Evolutionary conservation across 2,797 vertebrate genomes (phyloP).

Genomic region (Sebastiscus tertius): DNA sequence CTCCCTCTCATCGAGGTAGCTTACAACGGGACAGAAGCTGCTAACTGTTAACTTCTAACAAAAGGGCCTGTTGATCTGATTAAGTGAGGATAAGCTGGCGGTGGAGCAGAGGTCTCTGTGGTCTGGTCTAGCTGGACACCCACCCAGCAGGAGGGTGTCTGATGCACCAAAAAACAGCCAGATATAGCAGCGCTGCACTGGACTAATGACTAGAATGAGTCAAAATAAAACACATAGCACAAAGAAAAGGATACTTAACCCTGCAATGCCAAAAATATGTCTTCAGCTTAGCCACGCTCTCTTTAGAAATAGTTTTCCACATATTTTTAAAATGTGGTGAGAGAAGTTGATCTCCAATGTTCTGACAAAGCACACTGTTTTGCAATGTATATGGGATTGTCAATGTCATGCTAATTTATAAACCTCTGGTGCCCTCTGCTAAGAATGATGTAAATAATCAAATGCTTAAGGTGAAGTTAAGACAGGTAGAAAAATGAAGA

Average conservation of each 20-base stretch:
- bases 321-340: slow-evolving; percentile 58
- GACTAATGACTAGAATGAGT: not conserved
- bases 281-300: slow-evolving; percentile 36
- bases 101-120: slow-evolving; percentile 36
- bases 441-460: not conserved
- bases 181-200: not conserved
- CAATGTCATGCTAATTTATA: slow-evolving; percentile 39
- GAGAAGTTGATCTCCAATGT: slow-evolving; percentile 29
- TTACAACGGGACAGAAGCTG: slow-evolving; percentile 21
- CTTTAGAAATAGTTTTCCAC: slow-evolving; percentile 49
- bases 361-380: slow-evolving; percentile 40
- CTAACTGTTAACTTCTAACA: slow-evolving; percentile 40
- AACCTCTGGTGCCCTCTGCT: not conserved
- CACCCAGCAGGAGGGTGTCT: slow-evolving; percentile 47
- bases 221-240: slow-evolving; percentile 1
- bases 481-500: not conserved
- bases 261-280: slow-evolving; percentile 36
- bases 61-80: slow-evolving; percentile 52
- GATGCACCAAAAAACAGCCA: slow-evolving; percentile 19
- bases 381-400: slow-evolving; percentile 39
- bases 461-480: slow-evolving; percentile 6
- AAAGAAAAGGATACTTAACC: not conserved
- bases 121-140: slow-evolving; percentile 36
- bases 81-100: slow-evolving; percentile 49
- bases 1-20: slow-evolving; percentile 12